Percentiles rank a stretch among this genome's conserved stretches.
Evolutionary conservation across 1,140 invertebrate species (phyloP).

Genomic region (Heliconius hermathena): DNA sequence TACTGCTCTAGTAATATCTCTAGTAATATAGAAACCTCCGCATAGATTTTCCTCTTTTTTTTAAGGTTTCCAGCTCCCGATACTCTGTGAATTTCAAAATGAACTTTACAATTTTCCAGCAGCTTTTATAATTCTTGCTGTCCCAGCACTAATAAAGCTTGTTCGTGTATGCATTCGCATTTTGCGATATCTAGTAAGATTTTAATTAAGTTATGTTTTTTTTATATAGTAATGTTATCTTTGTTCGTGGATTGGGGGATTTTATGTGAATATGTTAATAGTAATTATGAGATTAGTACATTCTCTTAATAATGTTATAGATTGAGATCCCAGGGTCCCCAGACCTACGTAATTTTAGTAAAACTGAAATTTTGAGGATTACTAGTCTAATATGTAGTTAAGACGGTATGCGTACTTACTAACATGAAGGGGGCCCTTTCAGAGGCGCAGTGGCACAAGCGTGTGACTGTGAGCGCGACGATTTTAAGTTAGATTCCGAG

Average conservation of each 20-base stretch:
- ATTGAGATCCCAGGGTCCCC: no score
- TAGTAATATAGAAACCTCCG: background rate
- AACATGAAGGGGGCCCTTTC: no score
- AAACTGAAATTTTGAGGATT: no score
- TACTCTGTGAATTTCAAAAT: background rate
- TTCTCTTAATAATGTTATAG: no score
- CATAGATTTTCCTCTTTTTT: background rate
- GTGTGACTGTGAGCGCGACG: no score
- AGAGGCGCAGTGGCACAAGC: no score
- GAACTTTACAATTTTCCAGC: background rate
- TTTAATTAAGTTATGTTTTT: background rate
- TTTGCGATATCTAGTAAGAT: slow-evolving; percentile 2
- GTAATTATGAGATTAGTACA: no score
- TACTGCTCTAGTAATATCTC: background rate
- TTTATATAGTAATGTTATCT: background rate
- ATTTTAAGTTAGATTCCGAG: no score
- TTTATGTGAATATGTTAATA: background rate
- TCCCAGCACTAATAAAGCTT: background rate
- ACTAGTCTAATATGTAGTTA: no score
- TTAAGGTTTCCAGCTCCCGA: background rate
- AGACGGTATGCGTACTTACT: no score
- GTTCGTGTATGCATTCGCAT: background rate
- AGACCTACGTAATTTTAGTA: no score
- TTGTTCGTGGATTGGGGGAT: background rate
- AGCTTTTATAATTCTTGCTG: slow-evolving; percentile 6